phyloP scores from a whole-genome alignment of 2,113 vertebrate species.

The Atractosteus spatula region DNA sequence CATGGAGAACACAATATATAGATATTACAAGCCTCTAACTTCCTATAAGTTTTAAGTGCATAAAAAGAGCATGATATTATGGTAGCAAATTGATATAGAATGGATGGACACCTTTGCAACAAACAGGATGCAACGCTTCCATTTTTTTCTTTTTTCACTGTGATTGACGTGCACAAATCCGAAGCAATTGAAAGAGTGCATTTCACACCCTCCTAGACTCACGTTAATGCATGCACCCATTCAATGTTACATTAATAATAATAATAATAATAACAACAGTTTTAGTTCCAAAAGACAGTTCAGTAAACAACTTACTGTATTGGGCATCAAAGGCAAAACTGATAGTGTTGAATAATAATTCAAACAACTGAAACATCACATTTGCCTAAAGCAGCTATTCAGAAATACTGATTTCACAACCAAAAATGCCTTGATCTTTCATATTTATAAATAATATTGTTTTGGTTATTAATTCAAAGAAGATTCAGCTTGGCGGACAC shows the following conservation, averaged over 20 bases:
- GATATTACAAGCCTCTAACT: not conserved
- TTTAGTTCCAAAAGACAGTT: constrained; percentile 13
- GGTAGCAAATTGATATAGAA: constrained; percentile 11
- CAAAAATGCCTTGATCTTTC: not conserved
- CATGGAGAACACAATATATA: not conserved
- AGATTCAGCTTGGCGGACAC: not conserved
- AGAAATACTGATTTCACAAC: not conserved
- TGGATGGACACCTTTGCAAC: constrained; percentile 17
- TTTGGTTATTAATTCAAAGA: not conserved
- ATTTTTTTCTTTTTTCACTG: constrained; percentile 24
- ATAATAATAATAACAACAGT: constrained; percentile 8
- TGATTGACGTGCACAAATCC: constrained; percentile 37
- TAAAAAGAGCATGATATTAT: constrained; percentile 13
- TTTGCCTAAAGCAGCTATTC: constrained; percentile 14
- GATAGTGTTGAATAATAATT: constrained; percentile 10
- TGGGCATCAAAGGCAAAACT: constrained; percentile 18
- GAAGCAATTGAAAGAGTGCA: constrained; percentile 34
- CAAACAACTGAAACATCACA: constrained; percentile 5
- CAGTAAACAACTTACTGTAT: constrained; percentile 10
- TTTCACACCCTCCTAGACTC: constrained; percentile 37
- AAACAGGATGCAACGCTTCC: constrained; percentile 48
- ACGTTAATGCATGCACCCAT: constrained; percentile 41
- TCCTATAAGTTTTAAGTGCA: constrained; percentile 14
- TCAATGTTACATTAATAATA: constrained; percentile 26
- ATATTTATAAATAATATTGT: not conserved